These are phyloP conservation scores for Chloroclystis v-ata DNA, from an alignment of 2,888 invertebrate species.

Conservation along the genomic window DNA sequence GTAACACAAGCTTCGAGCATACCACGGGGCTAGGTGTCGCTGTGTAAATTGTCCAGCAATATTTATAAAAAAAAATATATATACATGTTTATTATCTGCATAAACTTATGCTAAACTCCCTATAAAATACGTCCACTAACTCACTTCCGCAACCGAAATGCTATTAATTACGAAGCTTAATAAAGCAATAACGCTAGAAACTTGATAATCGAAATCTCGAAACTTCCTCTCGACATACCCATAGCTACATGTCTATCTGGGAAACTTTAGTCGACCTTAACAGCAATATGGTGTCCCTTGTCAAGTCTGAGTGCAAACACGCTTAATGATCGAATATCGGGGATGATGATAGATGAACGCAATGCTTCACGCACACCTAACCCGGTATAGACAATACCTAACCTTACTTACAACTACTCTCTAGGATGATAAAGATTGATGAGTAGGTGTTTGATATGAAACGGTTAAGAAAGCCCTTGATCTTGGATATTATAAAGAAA, in stretches of 20 bases:
- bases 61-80: no score
- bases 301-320: slow-evolving; percentile 63
- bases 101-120: background rate
- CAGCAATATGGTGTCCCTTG: slow-evolving; percentile 72
- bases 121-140: background rate
- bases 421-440: slow-evolving; percentile 1
- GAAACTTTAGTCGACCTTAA: slow-evolving; percentile 56
- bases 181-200: slow-evolving; percentile 12
- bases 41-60: no score
- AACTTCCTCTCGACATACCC: slow-evolving; percentile 9
- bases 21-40: no score
- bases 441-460: background rate
- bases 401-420: slow-evolving; percentile 3
- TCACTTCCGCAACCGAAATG: background rate
- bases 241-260: slow-evolving; percentile 22
- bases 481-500: no score
- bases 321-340: slow-evolving; percentile 69
- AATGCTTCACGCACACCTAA: slow-evolving; percentile 64
- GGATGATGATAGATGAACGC: slow-evolving; percentile 74
- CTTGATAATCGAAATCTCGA: slow-evolving; percentile 15
- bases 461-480: background rate
- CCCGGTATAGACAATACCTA: slow-evolving; percentile 29
- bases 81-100: no score
- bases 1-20: no score
- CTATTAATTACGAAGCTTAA: slow-evolving; percentile 6